Evolutionary conservation across 2,113 vertebrate genomes (phyloP), one percentile per base, ranked within the genome.

Genomic region (Cyphomyrus plagiostoma): DNA sequence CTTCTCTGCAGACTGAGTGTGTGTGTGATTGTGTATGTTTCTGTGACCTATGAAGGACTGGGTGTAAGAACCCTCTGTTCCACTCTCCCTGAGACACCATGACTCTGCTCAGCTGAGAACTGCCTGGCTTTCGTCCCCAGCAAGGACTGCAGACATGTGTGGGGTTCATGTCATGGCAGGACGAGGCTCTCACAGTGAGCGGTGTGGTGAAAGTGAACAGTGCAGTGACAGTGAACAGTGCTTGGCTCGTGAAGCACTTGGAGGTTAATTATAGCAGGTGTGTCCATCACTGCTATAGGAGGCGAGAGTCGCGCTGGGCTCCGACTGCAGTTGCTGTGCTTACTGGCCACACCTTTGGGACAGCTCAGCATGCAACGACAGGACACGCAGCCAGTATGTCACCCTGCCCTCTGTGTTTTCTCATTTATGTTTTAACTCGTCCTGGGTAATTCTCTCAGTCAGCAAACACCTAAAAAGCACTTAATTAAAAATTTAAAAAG

Each of bases 231-330:
- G 56, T 58, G 19, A 23, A 3, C 56, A 0, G 21, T 58, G 23
- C 58, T 3, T n/a, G 23, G 23, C 77, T 80, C 8, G 15, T 39
- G 26, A 89, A 11, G n/a, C 62, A 91, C 89, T 90, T 91, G 85
- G 92, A 66, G 26, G 88, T 80, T 89, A 89, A 89, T 89, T 89
- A 80, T 89, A 89, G 88, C 70, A 80, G 30, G 46, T 80, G 91
- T 91, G 92, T 92, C 92, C 92, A 88, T 35, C 93, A 94, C 92
- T 74, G 91, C 83, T 86, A 86, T 35, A 53, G 0, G 92, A 94
- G 93, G 93, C 92, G 90, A 88, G 88, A 90, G 30, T 45, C 26
- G 70, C 42, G 17, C 86, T 45, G 21, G 74, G n/a, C n/a, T n/a
- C n/a, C n/a, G n/a, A n/a, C 7, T 19, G 90, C 92, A 93, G 91